A percentile compares a stretch with the other conserved stretches of the same genome.
Evolutionary conservation across 2,113 vertebrate genomes (phyloP).

Genomic region (Phrynocephalus versicolor): DNA sequence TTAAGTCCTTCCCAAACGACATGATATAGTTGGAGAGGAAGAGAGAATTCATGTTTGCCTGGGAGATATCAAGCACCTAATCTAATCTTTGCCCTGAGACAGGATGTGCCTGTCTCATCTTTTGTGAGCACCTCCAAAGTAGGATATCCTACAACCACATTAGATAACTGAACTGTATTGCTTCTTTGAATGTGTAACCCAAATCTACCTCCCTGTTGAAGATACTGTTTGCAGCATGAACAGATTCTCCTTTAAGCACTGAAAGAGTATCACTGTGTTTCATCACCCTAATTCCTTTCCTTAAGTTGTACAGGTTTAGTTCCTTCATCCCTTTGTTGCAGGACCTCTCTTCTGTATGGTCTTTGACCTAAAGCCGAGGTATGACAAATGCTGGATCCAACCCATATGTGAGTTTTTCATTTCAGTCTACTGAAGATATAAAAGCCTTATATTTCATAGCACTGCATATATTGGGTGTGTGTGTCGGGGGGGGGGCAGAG

Average conservation of each 20-base stretch:
- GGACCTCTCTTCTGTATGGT: not conserved
- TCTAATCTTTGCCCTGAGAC: not conserved
- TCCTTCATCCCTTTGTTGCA: not conserved
- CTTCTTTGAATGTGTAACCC: not conserved
- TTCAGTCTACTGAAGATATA: not conserved
- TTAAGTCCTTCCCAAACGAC: constrained; percentile 6
- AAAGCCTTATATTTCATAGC: not conserved
- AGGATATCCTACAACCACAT: not conserved
- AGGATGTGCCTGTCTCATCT: not conserved
- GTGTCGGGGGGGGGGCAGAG: too few relatives aligned
- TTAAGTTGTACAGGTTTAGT: not conserved
- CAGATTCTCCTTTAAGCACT: not conserved
- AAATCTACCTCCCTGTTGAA: not conserved
- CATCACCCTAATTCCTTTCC: not conserved
- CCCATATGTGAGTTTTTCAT: not conserved
- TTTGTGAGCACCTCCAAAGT: not conserved
- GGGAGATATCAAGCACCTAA: not conserved
- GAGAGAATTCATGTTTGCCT: not conserved
- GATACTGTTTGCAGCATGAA: not conserved
- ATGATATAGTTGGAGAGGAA: not conserved
- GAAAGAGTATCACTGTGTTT: not conserved
- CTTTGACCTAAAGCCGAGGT: not conserved
- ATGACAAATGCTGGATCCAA: not conserved
- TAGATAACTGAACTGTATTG: not conserved
- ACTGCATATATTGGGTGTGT: not conserved